Evolutionary conservation across 2,888 invertebrate species (phyloP), one percentile per base, ranked within the genome.

Genomic region (Andrena hattorfiana): DNA sequence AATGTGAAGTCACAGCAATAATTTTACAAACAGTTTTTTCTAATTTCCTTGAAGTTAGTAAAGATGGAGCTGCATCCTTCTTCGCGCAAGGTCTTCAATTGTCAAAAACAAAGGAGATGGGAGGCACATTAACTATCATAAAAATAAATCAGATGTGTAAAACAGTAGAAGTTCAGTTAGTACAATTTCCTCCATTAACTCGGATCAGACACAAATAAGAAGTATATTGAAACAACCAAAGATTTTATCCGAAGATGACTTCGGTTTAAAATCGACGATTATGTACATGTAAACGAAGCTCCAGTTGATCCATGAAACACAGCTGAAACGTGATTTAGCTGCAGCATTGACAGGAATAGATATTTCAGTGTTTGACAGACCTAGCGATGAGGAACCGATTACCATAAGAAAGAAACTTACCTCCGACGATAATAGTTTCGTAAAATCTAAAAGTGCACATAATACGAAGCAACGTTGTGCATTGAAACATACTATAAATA

Each of bases 151-250:
- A 89, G 54, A 87, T 91, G 81, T 90, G 85, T 28, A 93, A 92
- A 76, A 91, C 92, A 0, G 92, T 93, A 0, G 89, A 92, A 32
- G 74, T 91, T 16, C 77, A 88, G 1, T 42, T 91, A 13, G 32
- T 32, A 32, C 8, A 32, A 32, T 32, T 32, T 32, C 32, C 8
- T 32, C 32, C 59, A 79, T 92, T 1, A 94, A 93, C 78, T 93
- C 91, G 0, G 85, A 87, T 67, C 93, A 93, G 69, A 93, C 92
- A 1, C 93, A 93, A 1, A 90, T 88, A 0, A 92, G 89, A 59
- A 86, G 93, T 54, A 93, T 94, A 77, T 77, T 93, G 23, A 93
- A 94, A 51, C 83, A 81, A 81, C 64, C 81, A 0, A 89, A 90
- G 16, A 84, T 83, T 8, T 28, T 78, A 0, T 16, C 28, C 5